These are phyloP conservation scores for Agrotis ipsilon DNA, from an alignment of 2,888 invertebrate species.

Conservation along the genomic window DNA sequence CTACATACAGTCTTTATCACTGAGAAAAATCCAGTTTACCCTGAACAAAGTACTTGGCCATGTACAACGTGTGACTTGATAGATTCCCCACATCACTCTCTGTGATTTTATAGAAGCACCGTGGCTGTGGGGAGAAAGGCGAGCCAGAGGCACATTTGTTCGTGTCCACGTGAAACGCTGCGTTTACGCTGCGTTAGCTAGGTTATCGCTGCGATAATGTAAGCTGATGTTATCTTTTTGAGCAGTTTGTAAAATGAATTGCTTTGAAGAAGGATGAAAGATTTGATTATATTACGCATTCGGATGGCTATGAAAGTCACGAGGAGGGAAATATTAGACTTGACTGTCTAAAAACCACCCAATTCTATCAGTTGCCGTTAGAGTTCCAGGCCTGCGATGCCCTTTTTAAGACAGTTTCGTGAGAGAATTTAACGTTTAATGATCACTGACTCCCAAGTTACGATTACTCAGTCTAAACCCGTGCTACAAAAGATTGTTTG, in stretches of 20 bases:
- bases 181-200: not conserved
- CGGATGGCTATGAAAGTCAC: too few species aligned
- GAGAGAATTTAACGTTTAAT: too few species aligned
- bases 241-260: not conserved
- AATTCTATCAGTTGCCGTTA: too few species aligned
- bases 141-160: conserved; percentile 17
- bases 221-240: not conserved
- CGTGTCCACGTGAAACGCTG: not conserved
- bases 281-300: too few species aligned
- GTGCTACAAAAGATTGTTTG: too few species aligned
- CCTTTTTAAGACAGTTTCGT: too few species aligned
- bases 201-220: not conserved
- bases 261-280: too few species aligned
- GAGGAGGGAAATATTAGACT: too few species aligned
- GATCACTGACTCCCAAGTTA: too few species aligned
- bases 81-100: conserved; percentile 25
- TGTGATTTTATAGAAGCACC: conserved; percentile 11
- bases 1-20: not conserved
- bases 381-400: too few species aligned
- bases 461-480: too few species aligned
- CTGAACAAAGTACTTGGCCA: conserved; percentile 4
- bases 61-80: conserved; percentile 26
- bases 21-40: conserved; percentile 13
- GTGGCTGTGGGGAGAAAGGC: not conserved
- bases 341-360: too few species aligned